Evolutionary conservation across 2,797 vertebrate species (phyloP), one percentile per base, ranked within the genome.

Genomic region (Uromys caudimaculatus): DNA sequence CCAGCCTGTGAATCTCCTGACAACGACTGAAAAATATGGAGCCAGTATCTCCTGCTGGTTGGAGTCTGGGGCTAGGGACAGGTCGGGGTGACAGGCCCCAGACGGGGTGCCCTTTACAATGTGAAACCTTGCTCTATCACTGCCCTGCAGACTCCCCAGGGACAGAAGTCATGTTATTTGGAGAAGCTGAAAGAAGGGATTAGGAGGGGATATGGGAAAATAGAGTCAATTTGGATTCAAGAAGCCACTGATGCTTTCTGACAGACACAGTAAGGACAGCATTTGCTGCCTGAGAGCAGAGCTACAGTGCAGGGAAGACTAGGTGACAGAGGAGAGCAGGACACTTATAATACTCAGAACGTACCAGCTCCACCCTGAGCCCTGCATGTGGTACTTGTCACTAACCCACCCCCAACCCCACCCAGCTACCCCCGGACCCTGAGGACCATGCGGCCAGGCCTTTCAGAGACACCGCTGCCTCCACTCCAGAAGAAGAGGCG

Each of bases 401-500:
- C 69, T 95, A 77, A 97, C 62, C 21, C 52, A 19, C 60, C 60
- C 75, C 81, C 21, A 0, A 47, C 90, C 47, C 88, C 76, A 5
- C 83, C 64, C 95, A 98, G 98, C 97, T 98, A 97, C 71, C 97
- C 98, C 32, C 85, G 97, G 92, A 97, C 98, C 3, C 97, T 97
- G 14, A 95, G 97, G 79, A 96, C 97, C 3, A 77, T 98, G 58
- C 85, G 97, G 67, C 97, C 98, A 6, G 97, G 97, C 16, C 96
- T 97, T 73, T 96, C 96, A 0, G 97, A 97, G 50, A 91, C 97
- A 0, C 97, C 98, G 0, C 92, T 98, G 90, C 98, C 98, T n/a
- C 97, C 98, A 0, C 96, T 97, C 58, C 98, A 98, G 87, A 98
- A 98, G 96, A 98, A 98, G 95, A 97, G 98, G 54, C 97, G 98